Base-by-base conservation (phyloP, 2,888 invertebrate genomes). In the Clivina fossor region DNA sequence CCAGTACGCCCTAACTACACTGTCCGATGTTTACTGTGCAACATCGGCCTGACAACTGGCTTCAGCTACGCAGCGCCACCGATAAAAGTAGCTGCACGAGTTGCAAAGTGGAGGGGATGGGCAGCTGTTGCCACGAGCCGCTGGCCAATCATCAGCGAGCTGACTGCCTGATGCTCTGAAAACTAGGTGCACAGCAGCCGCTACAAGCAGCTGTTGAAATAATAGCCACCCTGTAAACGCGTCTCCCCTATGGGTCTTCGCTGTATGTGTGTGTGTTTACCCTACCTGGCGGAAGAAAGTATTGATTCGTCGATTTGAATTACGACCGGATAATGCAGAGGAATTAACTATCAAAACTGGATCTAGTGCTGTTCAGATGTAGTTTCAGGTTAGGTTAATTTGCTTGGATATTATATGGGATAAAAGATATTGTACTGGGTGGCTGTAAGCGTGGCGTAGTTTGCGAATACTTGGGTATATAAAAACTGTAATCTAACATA, bases 111-210 rank as follows among this genome's bases (percentile, higher is more conserved):
- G 64, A 63, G 63, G 68, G 60, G 60, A 59, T 60, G 58, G 66
- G 65, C 73, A 74, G 71, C 70, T 74, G 74, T 70, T 61, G 74
- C 67, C 74, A 74, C 79, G 73, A 79, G 77, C 72, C 81, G 75
- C 67, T 72, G 77, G 73, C 82, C 80, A 76, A 79, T 82, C 65
- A 71, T 77, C 73, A 72, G 70, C 69, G 74, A 75, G 62, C 75
- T 80, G 74, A 79, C 77, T 62, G 74, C 77, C 65, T 80, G 80
- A 68, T 80, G 80, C 66, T 78, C 77, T 64, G 76, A 76, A 43
- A 76, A 76, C 60, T 72, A 76, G 75, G 77, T 64, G 76, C 76
- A 41, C 76, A 76, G 61, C 72, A 76, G 75, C 78, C 76, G 62
- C 76, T 76, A 59, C 58, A 56, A 41, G 58, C 55, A 62, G 68